These are phyloP conservation scores for Drosophila birchii DNA, from an alignment of 2,888 invertebrate species.

Conservation along the genomic window DNA sequence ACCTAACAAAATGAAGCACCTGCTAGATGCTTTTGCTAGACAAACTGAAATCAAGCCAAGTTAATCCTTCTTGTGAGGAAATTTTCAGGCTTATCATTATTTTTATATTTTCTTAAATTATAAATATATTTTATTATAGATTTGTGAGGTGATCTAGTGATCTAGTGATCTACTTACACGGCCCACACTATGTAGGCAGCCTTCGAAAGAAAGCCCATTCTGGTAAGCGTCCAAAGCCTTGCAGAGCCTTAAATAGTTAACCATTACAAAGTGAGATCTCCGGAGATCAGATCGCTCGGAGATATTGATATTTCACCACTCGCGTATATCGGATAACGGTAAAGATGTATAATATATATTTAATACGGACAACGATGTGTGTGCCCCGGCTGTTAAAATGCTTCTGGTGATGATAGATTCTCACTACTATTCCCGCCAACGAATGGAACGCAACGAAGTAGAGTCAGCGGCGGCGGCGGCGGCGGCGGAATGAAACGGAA, in stretches of 20 bases:
- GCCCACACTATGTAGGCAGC: constrained; percentile 92
- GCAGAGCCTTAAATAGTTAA: constrained; percentile 38
- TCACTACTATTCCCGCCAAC: constrained; percentile 20
- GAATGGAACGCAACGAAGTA: constrained; percentile 36
- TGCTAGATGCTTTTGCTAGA: neutral
- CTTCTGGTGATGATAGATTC: constrained; percentile 53
- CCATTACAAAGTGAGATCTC: constrained; percentile 55
- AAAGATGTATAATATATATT: neutral
- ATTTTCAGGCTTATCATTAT: neutral
- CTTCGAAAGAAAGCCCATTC: constrained; percentile 91
- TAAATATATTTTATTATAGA: neutral
- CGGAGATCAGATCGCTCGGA: neutral
- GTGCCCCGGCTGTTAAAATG: constrained; percentile 56
- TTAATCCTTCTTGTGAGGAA: neutral
- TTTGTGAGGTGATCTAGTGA: neutral
- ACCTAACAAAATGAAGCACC: neutral
- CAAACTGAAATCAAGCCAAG: neutral
- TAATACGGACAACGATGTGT: neutral
- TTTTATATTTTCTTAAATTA: neutral
- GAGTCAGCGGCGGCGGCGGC: constrained; percentile 2
- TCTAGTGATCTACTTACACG: constrained; percentile 87
- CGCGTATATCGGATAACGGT: constrained; percentile 7
- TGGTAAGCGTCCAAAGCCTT: constrained; percentile 48
- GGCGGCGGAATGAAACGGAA: constrained; percentile 32
- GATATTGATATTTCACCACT: neutral